Evolutionary conservation across 2,113 vertebrate species (phyloP), one percentile per base, ranked within the genome.

Genomic region (Onychostoma macrolepis): DNA sequence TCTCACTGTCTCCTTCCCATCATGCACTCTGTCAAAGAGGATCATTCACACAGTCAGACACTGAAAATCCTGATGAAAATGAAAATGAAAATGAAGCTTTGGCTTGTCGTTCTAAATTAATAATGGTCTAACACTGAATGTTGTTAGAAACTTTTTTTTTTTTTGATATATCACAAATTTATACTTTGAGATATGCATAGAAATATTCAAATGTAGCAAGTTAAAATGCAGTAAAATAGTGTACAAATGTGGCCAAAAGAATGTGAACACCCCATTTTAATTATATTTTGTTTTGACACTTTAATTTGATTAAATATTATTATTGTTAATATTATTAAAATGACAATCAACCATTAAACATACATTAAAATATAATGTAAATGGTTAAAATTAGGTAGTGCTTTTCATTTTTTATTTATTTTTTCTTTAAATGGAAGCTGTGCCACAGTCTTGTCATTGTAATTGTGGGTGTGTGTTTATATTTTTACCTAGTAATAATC

Each of bases 1-100:
- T 96, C 94, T 94, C 96, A 94, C 96, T 95, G 93, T 95, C 90
- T 93, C 95, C 92, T 91, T 92, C 77, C 93, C 94, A 90, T 93
- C 91, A 82, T 82, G 92, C 93, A 93, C 95, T 96, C 92, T 50
- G 19, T 96, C 95, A 96, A 94, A 95, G 83, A 95, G 94, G 95
- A 95, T 95, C 93, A 94, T 93, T 93, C 93, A 93, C 94, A 95
- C 94, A 80, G 24, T 80, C 78, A 80, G 36, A 80, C 21, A 41
- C 12, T 41, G 6, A 61, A 91, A 93, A 94, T 93, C 90, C 90
- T 95, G 94, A 61, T 24, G 6, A 1, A 80, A 63, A 61, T n/a
- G n/a, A n/a, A n/a, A n/a, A n/a, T n/a, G n/a, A n/a, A n/a, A n/a
- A n/a, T 41, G 12, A 80, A 80, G 21, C 33, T 80, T 41, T 61